Evolutionary conservation across 2,113 vertebrate species (phyloP).

Genomic region (Grantiella picta): DNA sequence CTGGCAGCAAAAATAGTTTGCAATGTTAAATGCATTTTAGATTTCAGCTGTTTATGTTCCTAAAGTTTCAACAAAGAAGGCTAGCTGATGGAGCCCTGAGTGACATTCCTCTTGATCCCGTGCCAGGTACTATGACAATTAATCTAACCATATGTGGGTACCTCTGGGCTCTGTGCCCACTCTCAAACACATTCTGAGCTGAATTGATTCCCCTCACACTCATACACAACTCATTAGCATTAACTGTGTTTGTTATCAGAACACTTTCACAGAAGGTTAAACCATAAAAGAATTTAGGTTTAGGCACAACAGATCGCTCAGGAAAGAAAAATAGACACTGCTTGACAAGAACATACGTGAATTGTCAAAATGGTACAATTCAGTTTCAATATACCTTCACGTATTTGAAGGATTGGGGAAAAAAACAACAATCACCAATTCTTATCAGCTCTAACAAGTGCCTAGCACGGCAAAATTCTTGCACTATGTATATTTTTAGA

Average conservation of each 20-base stretch:
- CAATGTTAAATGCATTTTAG: not conserved
- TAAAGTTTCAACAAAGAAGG: not conserved
- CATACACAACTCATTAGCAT: not conserved
- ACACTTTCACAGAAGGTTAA: not conserved
- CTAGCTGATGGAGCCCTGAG: not conserved
- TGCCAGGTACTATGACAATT: not conserved
- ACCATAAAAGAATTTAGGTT: not conserved
- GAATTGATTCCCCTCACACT: not conserved
- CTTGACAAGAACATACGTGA: not conserved
- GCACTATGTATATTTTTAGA: constrained; percentile 35
- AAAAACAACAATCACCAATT: not conserved
- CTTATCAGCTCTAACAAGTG: constrained; percentile 29
- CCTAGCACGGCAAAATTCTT: constrained; percentile 20
- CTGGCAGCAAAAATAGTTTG: not conserved
- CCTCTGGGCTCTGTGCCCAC: not conserved
- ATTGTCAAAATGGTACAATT: not conserved
- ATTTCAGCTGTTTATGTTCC: not conserved
- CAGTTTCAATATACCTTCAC: not conserved
- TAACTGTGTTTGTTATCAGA: not conserved
- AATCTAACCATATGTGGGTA: not conserved
- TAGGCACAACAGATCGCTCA: not conserved
- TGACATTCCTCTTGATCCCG: not conserved
- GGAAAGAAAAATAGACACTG: not conserved
- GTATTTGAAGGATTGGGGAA: not conserved
- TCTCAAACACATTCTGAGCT: not conserved